These are phyloP conservation scores for Meiosimyza decipiens DNA, from an alignment of 2,888 invertebrate species.

Conservation along the genomic window DNA sequence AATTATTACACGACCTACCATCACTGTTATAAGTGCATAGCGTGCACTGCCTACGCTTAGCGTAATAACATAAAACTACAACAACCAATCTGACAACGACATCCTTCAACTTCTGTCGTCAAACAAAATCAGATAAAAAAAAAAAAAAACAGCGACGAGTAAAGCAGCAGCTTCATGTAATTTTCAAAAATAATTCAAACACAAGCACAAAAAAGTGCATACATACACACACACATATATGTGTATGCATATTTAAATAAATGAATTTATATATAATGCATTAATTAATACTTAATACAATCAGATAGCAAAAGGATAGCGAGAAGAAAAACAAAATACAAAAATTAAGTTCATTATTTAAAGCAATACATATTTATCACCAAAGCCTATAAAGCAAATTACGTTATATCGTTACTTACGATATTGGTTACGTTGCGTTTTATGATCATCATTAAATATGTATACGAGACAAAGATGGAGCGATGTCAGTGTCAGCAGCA, in stretches of 20 bases:
- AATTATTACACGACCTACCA: no score
- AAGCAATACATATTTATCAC: not conserved
- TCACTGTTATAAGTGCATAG: no score
- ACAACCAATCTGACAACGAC: not conserved
- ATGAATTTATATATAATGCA: no score
- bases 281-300: no score
- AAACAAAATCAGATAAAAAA: not conserved
- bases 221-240: no score
- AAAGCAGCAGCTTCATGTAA: slow-evolving; percentile 3
- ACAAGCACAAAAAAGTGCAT: not conserved
- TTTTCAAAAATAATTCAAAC: not conserved
- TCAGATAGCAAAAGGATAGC: no score
- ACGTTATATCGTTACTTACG: no score
- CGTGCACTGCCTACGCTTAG: not conserved
- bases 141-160: not conserved
- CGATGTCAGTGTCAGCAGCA: not conserved
- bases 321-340: not conserved
- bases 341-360: slow-evolving; percentile 5
- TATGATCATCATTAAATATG: not conserved
- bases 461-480: not conserved
- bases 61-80: not conserved
- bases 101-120: not conserved
- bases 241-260: no score
- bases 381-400: not conserved
- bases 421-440: no score